phyloP scores from a whole-genome alignment of 1,140 invertebrate species.

The Cydia amplana region DNA sequence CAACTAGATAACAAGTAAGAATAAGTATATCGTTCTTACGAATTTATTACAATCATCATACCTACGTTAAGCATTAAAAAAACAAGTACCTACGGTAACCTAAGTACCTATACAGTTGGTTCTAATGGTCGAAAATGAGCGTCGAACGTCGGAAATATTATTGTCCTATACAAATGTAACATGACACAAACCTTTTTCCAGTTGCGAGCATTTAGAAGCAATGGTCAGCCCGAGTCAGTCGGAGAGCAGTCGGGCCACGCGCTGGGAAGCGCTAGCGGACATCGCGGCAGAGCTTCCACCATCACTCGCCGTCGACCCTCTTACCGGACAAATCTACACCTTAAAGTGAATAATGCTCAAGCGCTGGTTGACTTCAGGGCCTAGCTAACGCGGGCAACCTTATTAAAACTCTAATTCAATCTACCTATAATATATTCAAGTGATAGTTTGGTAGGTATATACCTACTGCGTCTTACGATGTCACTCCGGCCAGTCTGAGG shows the following conservation, averaged over 20 bases:
- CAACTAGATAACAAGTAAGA: conserved; percentile 27
- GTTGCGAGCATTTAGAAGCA: conserved; percentile 46
- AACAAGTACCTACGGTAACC: too few relatives aligned
- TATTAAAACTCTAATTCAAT: too few relatives aligned
- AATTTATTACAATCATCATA: not conserved
- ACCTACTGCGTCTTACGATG: too few relatives aligned
- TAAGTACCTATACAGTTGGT: too few relatives aligned
- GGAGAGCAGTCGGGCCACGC: conserved; percentile 68
- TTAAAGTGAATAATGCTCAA: conserved; percentile 36
- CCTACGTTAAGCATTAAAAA: too few relatives aligned
- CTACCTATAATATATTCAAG: too few relatives aligned
- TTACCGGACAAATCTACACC: conserved; percentile 76
- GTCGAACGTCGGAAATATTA: too few relatives aligned
- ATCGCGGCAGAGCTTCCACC: conserved; percentile 75
- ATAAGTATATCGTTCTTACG: conserved; percentile 10
- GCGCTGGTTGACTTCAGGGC: not conserved
- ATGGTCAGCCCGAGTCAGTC: conserved; percentile 64
- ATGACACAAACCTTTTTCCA: conserved; percentile 33
- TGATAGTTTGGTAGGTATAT: too few relatives aligned
- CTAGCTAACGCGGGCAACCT: too few relatives aligned
- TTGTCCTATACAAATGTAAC: not conserved
- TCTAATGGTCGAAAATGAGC: too few relatives aligned
- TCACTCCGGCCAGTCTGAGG: too few relatives aligned
- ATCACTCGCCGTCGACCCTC: conserved; percentile 71
- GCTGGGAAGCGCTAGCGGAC: conserved; percentile 78